Conservation (phyloP, 2,797 vertebrate genomes). For the Austrolebias charrua region DNA sequence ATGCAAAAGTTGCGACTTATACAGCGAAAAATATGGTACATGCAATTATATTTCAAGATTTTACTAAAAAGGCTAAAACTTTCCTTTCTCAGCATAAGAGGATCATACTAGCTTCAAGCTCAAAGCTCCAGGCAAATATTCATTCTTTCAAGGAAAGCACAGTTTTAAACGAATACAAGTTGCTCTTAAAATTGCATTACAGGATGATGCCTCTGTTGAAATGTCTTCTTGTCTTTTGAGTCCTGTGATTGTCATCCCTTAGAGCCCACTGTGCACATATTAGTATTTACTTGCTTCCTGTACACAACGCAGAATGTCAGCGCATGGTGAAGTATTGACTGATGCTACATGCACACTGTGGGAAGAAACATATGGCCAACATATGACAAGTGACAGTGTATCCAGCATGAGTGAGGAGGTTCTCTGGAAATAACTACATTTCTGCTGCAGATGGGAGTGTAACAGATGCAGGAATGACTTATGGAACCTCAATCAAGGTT, state of each 20-base stretch:
- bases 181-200: background rate
- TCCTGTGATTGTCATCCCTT: background rate
- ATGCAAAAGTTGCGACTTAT: too few relatives aligned
- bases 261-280: background rate
- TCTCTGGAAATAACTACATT: conserved; percentile 6
- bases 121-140: too few relatives aligned
- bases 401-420: background rate
- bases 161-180: too few relatives aligned
- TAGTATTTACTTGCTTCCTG: conserved; percentile 6
- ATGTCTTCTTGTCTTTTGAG: background rate
- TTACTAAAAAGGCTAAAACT: too few relatives aligned
- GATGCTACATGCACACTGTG: background rate
- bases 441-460: conserved; percentile 12
- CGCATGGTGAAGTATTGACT: conserved; percentile 1
- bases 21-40: too few relatives aligned
- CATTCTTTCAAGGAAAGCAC: too few relatives aligned
- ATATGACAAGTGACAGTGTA: background rate
- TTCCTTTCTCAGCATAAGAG: too few relatives aligned
- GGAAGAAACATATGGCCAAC: background rate
- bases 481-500: conserved; percentile 10
- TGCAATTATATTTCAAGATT: too few relatives aligned
- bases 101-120: too few relatives aligned
- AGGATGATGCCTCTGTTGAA: background rate
- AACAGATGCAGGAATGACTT: conserved; percentile 22
- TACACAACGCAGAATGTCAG: background rate